Evolutionary conservation across 2,797 vertebrate genomes (phyloP), one percentile per base, ranked within the genome.

Genomic region (Aeoliscus strigatus): DNA sequence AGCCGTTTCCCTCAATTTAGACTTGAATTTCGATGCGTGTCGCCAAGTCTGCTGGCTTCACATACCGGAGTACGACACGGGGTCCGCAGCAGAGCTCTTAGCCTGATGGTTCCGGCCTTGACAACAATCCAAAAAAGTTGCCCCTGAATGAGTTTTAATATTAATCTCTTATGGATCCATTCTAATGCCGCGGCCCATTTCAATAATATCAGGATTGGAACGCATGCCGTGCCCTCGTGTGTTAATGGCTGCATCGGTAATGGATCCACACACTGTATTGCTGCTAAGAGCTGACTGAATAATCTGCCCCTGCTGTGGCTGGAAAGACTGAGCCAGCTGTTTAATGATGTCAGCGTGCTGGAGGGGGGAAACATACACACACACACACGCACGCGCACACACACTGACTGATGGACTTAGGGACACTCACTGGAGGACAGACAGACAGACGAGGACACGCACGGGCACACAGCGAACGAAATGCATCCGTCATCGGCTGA

Each of bases 241-340:
- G 77, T 79, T 83, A 83, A 83, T 83, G 81, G 76, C 66, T 70
- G 73, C 75, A 64, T 77, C 76, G 62, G 77, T 86, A 82, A 84
- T 84, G 79, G 76, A 82, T 84, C 80, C 62, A 63, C 73, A 63
- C 73, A 69, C 79, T 83, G 80, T 85, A 85, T 82, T 82, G 81
- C 79, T 56, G 79, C 77, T 84, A 81, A 86, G 79, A 86, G 81
- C 81, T 66, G 79, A 83, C 80, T 81, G 79, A 86, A 84, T 84
- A 86, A 86, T 86, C 81, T 84, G 77, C 80, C 74, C 80, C 83
- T 76, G 83, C 83, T 86, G 83, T 76, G 83, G 77, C 80, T 82
- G 81, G 79, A 82, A 84, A 82, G 81, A 83, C 77, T 82, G 80
- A 83, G 82, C 82, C 84, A 86, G 82, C 84, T 86, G 82, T 86